A percentile compares a stretch with the other conserved stretches of the same genome.
These are phyloP conservation scores for Morelia viridis DNA, from an alignment of 2,797 vertebrate genomes.

Conservation along the genomic window DNA sequence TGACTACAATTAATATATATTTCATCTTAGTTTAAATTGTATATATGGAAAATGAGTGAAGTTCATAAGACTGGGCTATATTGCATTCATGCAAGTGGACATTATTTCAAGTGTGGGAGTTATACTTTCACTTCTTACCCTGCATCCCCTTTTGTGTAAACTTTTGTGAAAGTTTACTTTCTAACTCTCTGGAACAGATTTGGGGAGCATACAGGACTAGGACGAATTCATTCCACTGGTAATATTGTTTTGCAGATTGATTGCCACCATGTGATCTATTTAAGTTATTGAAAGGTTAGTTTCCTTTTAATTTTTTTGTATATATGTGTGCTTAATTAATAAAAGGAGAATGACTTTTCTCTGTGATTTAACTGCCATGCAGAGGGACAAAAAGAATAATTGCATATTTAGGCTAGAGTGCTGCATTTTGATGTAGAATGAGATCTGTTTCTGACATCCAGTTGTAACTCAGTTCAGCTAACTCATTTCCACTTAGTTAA, in stretches of 20 bases:
- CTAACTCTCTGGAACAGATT: not conserved
- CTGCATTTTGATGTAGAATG: conserved; percentile 42
- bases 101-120: not conserved
- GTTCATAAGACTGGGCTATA: not conserved
- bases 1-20: not conserved
- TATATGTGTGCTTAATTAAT: conserved; percentile 9
- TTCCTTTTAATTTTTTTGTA: not conserved
- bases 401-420: conserved; percentile 55
- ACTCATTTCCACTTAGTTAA: conserved; percentile 16
- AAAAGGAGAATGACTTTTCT: conserved; percentile 33
- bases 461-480: conserved; percentile 9
- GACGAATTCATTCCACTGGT: not conserved
- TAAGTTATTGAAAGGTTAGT: not conserved
- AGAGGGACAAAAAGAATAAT: conserved; percentile 25
- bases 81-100: not conserved
- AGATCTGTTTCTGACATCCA: conserved; percentile 45
- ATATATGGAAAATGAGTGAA: not conserved
- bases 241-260: not conserved
- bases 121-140: not conserved
- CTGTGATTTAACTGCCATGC: conserved; percentile 24
- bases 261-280: not conserved
- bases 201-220: not conserved
- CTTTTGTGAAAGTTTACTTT: not conserved
- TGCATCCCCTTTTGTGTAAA: not conserved
- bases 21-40: not conserved